Evolutionary conservation across 2,888 invertebrate species (phyloP).

Genomic region (Lepidonotus clava): DNA sequence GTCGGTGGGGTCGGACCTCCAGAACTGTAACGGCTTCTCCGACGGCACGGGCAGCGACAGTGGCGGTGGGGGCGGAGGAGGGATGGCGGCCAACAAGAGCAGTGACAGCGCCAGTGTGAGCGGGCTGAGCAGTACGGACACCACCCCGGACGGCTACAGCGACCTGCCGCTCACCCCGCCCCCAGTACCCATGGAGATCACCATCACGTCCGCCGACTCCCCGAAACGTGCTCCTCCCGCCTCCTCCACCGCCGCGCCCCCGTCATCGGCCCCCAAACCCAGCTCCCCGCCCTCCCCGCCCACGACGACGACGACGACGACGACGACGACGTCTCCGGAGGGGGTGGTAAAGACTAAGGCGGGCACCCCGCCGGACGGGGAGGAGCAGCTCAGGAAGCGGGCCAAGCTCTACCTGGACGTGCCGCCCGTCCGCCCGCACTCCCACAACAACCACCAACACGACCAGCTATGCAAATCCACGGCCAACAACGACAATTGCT

Average conservation of each 20-base stretch:
- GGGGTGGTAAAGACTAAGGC: background rate
- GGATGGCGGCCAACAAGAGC: background rate
- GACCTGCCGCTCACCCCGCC: slow-evolving; percentile 27
- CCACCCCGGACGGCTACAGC: slow-evolving; percentile 43
- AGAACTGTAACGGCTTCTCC: slow-evolving; percentile 22
- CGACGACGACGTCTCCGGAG: background rate
- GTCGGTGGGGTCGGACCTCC: background rate
- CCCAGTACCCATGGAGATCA: slow-evolving; percentile 52
- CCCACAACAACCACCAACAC: background rate
- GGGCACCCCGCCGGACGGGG: slow-evolving; percentile 23
- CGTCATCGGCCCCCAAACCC: background rate
- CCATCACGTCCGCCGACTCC: slow-evolving; percentile 47
- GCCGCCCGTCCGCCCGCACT: slow-evolving; percentile 28
- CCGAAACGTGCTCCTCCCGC: slow-evolving; percentile 15
- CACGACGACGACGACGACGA: too few species aligned
- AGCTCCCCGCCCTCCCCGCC: background rate
- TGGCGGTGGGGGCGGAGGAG: background rate
- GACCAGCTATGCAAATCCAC: slow-evolving; percentile 31
- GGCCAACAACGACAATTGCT: slow-evolving; percentile 7
- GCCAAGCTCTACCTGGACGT: slow-evolving; percentile 59
- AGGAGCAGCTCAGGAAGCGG: slow-evolving; percentile 53
- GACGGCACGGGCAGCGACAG: background rate
- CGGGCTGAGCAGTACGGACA: slow-evolving; percentile 28
- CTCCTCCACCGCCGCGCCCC: background rate
- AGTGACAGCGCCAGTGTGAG: slow-evolving; percentile 47